A percentile compares a stretch with the other conserved stretches of the same genome.
These are phyloP conservation scores for Drosophila leonis DNA, from an alignment of 2,888 invertebrate species.

Conservation along the genomic window DNA sequence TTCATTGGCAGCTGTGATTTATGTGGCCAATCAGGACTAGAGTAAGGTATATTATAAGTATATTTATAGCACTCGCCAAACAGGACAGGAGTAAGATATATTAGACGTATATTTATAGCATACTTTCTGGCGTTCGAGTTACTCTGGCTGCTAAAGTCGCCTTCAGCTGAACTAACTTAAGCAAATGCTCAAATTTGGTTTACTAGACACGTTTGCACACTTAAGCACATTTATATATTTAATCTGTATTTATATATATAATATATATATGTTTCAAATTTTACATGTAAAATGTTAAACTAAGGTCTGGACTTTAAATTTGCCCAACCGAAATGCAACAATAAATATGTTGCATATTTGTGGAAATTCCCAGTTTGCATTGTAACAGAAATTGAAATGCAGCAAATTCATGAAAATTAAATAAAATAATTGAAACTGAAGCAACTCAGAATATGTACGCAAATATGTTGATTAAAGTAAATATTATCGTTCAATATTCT, in stretches of 20 bases:
- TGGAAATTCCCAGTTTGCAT: neutral
- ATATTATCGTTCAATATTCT: neutral
- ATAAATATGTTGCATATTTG: neutral
- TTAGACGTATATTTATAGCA: slow-evolving; percentile 7
- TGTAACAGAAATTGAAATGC: neutral
- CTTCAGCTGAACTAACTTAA: neutral
- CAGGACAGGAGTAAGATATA: neutral
- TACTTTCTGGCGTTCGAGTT: neutral
- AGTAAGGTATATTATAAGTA: neutral
- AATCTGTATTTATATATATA: neutral
- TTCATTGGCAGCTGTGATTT: slow-evolving; percentile 73
- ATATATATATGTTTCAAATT: slow-evolving; percentile 36
- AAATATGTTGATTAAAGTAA: neutral
- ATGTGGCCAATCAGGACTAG: slow-evolving; percentile 27
- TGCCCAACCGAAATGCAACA: neutral
- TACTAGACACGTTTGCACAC: neutral
- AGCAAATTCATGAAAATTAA: slow-evolving; percentile 5
- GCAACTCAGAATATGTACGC: neutral
- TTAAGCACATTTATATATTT: slow-evolving; percentile 12
- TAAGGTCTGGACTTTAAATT: slow-evolving; percentile 24
- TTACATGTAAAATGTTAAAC: slow-evolving; percentile 39
- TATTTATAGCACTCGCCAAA: neutral
- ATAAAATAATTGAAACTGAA: neutral
- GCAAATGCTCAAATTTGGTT: neutral
- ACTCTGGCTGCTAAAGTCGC: neutral